These are phyloP conservation scores for Galleria mellonella DNA, from an alignment of 1,140 invertebrate genomes.

Conservation along the genomic window DNA sequence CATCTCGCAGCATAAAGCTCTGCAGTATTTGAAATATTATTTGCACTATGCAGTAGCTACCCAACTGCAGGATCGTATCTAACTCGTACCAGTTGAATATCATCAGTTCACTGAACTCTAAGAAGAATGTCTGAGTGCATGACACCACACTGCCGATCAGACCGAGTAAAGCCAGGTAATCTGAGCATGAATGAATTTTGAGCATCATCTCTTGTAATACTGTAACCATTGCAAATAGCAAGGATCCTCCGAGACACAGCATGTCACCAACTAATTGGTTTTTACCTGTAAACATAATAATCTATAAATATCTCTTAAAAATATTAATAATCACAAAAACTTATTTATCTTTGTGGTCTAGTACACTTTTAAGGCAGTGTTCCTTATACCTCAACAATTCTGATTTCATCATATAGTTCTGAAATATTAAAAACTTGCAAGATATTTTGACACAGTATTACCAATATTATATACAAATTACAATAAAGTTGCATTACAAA, in stretches of 20 bases:
- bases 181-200: constrained; percentile 85
- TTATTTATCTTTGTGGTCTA: too few species aligned
- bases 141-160: constrained; percentile 88
- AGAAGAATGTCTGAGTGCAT: constrained; percentile 81
- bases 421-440: too few species aligned
- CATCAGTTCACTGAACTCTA: constrained; percentile 67
- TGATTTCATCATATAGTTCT: too few species aligned
- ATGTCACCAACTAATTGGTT: constrained; percentile 89
- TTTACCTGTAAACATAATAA: constrained; percentile 76
- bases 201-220: constrained; percentile 90
- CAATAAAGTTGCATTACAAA: neutral
- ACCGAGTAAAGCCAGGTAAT: constrained; percentile 91
- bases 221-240: constrained; percentile 88
- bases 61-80: constrained; percentile 60
- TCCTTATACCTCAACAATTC: too few species aligned
- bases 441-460: too few species aligned
- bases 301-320: constrained; percentile 3
- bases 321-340: constrained; percentile 7
- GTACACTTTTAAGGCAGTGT: too few species aligned
- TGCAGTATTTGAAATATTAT: constrained; percentile 87
- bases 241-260: constrained; percentile 86
- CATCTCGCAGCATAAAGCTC: constrained; percentile 84
- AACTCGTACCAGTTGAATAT: constrained; percentile 76
- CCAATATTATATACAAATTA: too few species aligned
- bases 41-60: constrained; percentile 71